These are phyloP conservation scores for Bungarus multicinctus DNA, from an alignment of 2,113 vertebrate species.

Conservation along the genomic window DNA sequence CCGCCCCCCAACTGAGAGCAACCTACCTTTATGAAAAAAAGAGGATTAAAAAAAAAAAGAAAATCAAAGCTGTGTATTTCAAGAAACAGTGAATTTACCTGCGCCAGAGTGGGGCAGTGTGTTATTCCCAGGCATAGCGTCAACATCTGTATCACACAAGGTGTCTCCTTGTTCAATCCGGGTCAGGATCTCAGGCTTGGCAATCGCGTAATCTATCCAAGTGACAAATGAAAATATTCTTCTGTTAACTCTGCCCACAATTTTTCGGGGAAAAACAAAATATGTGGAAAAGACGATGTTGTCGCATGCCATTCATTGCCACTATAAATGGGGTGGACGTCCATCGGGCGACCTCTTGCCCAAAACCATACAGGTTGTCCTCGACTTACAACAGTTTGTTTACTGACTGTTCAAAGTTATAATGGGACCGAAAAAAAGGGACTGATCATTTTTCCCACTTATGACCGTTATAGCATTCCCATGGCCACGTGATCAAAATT, in stretches of 20 bases:
- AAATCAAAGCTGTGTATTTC: background rate
- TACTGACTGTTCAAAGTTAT: too few species aligned
- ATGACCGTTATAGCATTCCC: too few species aligned
- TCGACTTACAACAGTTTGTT: too few species aligned
- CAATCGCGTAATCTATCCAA: background rate
- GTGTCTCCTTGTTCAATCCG: constrained; percentile 20
- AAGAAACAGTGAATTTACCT: constrained; percentile 26
- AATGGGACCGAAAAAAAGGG: too few species aligned
- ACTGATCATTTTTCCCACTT: too few species aligned
- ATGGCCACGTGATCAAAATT: too few species aligned
- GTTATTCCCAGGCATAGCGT: constrained; percentile 40
- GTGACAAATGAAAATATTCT: background rate
- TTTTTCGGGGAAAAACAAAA: background rate
- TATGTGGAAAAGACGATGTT: background rate
- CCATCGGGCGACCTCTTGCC: background rate
- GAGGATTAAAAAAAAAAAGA: background rate
- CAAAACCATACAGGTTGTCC: too few species aligned
- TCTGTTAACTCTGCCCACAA: background rate
- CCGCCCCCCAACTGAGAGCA: too few species aligned
- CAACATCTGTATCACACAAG: constrained; percentile 35
- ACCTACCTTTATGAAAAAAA: background rate
- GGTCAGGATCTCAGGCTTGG: background rate
- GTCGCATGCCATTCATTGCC: background rate
- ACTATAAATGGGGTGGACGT: background rate
- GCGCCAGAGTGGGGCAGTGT: constrained; percentile 50